Conservation (phyloP, 2,113 vertebrate genomes). For the Verasper variegatus region DNA sequence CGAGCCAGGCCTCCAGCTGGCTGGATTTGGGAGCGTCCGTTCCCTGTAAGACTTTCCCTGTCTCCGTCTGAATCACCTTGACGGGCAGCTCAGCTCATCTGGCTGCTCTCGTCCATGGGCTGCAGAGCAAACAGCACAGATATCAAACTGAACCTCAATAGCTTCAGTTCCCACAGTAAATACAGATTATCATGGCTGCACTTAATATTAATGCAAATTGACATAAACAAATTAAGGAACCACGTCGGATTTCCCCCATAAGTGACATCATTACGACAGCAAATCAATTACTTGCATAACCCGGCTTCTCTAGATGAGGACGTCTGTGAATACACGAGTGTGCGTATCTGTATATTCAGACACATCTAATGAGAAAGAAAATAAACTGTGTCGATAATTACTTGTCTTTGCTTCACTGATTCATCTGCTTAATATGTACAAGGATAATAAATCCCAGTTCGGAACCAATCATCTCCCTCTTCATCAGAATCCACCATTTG, state of each 20-base stretch:
- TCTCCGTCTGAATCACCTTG: conserved; percentile 98
- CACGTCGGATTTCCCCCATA: no score
- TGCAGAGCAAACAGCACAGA: conserved; percentile 59
- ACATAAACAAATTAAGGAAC: no score
- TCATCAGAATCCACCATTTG: not conserved
- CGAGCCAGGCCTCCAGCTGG: conserved; percentile 97
- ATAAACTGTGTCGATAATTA: not conserved
- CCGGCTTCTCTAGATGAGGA: not conserved
- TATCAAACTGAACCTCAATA: not conserved
- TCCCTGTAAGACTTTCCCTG: conserved; percentile 94
- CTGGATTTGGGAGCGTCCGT: conserved; percentile 97
- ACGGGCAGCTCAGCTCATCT: conserved; percentile 99
- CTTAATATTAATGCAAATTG: no score
- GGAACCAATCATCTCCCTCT: not conserved
- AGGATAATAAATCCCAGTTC: conserved; percentile 6
- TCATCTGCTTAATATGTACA: no score
- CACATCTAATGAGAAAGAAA: not conserved
- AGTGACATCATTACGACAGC: not conserved
- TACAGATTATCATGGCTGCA: no score
- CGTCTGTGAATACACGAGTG: not conserved
- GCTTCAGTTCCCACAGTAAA: no score
- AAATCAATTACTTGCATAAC: not conserved
- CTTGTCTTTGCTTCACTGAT: not conserved
- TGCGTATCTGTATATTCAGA: not conserved
- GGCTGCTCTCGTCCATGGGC: conserved; percentile 97